These are phyloP conservation scores for Eriocheir sinensis DNA, from an alignment of 1,140 invertebrate genomes.

Conservation along the genomic window DNA sequence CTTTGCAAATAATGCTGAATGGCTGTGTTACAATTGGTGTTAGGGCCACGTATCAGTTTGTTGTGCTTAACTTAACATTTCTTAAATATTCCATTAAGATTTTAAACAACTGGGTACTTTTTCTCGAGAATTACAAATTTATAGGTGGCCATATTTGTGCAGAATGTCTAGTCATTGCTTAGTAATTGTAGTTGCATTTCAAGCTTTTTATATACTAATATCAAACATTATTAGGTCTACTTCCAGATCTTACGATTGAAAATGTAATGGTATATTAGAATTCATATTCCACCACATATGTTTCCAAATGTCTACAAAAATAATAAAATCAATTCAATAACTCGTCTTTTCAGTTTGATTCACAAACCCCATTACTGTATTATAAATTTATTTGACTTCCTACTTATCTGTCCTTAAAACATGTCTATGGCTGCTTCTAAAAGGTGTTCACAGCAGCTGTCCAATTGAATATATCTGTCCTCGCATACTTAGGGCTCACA, in stretches of 20 bases:
- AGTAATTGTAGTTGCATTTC: slow-evolving; percentile 72
- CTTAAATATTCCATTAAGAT: neutral
- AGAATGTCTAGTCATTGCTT: slow-evolving; percentile 77
- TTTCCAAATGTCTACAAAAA: slow-evolving; percentile 57
- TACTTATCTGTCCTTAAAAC: too few relatives aligned
- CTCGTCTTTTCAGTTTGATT: too few relatives aligned
- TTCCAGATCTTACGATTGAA: slow-evolving; percentile 72
- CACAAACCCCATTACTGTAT: too few relatives aligned
- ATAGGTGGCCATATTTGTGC: slow-evolving; percentile 61
- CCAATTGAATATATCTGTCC: too few relatives aligned
- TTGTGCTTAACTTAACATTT: neutral
- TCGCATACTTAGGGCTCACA: too few relatives aligned
- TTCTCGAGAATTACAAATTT: slow-evolving; percentile 8
- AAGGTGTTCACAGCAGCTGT: too few relatives aligned
- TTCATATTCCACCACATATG: slow-evolving; percentile 34
- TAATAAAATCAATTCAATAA: slow-evolving; percentile 26
- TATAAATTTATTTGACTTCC: too few relatives aligned
- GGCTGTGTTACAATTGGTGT: slow-evolving; percentile 72
- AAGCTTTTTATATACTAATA: slow-evolving; percentile 74
- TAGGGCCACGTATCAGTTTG: slow-evolving; percentile 44
- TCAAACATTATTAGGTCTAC: slow-evolving; percentile 65
- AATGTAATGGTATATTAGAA: slow-evolving; percentile 60
- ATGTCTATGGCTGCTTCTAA: too few relatives aligned
- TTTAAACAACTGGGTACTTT: neutral
- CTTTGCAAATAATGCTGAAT: slow-evolving; percentile 73